phyloP scores from a whole-genome alignment of 2,797 vertebrate genomes.

The Meda fulgida region DNA sequence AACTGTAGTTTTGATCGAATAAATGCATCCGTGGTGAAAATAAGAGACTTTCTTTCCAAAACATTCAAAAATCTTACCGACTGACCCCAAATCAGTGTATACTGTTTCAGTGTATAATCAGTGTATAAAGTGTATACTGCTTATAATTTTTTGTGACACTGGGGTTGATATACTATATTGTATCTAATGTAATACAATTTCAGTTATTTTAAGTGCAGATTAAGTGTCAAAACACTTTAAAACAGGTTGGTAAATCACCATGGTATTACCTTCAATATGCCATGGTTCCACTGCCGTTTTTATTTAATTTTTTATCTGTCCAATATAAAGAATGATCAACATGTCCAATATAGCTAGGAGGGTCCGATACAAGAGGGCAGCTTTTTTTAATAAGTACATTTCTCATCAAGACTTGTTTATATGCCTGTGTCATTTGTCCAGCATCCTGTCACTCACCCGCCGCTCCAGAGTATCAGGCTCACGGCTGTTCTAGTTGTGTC shows the following conservation, averaged over 20 bases:
- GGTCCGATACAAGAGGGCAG: neutral
- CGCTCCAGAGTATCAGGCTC: conserved; percentile 3
- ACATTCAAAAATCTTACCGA: neutral
- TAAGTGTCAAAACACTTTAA: neutral
- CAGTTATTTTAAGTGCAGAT: neutral
- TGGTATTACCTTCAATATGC: neutral
- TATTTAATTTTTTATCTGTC: neutral
- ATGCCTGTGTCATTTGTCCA: conserved; percentile 45
- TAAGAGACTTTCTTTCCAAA: neutral
- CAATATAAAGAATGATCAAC: neutral
- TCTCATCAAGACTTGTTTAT: conserved; percentile 38
- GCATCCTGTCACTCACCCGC: conserved; percentile 48
- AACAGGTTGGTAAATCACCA: neutral
- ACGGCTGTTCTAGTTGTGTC: conserved; percentile 26
- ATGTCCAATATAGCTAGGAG: neutral
- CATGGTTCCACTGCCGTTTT: too few species aligned
- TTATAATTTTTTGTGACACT: neutral
- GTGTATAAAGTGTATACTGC: too few species aligned
- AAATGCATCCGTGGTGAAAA: neutral
- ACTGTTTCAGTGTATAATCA: too few species aligned
- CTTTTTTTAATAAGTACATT: neutral
- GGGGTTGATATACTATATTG: neutral
- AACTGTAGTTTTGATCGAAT: neutral
- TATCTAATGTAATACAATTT: neutral
- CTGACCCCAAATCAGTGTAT: neutral